These are phyloP conservation scores for Ataeniobius toweri DNA, from an alignment of 2,797 vertebrate species.

Conservation along the genomic window DNA sequence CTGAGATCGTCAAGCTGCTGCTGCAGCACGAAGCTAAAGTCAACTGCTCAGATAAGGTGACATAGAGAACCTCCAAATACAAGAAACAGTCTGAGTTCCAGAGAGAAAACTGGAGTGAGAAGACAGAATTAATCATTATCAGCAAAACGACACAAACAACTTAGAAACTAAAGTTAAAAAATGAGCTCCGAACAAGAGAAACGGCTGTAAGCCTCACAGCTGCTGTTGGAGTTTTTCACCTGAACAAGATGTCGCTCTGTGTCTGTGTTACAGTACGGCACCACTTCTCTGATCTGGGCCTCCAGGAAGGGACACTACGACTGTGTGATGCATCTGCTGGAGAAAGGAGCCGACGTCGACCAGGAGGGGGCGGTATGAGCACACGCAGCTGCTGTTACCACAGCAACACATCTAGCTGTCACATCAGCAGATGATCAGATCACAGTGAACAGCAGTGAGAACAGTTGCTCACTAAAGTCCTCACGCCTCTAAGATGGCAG, in stretches of 20 bases:
- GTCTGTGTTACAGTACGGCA: conserved; percentile 86
- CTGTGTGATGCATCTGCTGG: conserved; percentile 90
- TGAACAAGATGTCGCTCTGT: background rate
- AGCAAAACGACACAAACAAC: no score
- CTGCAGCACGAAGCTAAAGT: conserved; percentile 91
- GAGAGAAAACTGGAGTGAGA: no score
- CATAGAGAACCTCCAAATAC: background rate
- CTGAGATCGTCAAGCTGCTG: conserved; percentile 88
- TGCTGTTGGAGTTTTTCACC: background rate
- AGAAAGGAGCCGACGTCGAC: conserved; percentile 95
- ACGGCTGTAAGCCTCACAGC: background rate
- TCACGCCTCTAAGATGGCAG: no score
- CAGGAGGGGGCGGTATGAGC: conserved; percentile 95
- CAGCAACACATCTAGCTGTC: background rate
- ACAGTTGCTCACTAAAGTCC: no score
- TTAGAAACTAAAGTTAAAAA: no score
- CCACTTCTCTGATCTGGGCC: conserved; percentile 95
- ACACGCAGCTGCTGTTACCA: conserved; percentile 43
- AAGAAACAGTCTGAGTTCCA: no score
- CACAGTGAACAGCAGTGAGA: no score
- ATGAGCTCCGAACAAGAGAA: no score
- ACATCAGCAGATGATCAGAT: no score
- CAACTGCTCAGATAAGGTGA: conserved; percentile 98
- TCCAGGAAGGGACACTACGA: conserved; percentile 94
- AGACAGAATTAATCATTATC: no score